Evolutionary conservation across 1,140 invertebrate genomes (phyloP).

Genomic region (Rhynchophorus ferrugineus): DNA sequence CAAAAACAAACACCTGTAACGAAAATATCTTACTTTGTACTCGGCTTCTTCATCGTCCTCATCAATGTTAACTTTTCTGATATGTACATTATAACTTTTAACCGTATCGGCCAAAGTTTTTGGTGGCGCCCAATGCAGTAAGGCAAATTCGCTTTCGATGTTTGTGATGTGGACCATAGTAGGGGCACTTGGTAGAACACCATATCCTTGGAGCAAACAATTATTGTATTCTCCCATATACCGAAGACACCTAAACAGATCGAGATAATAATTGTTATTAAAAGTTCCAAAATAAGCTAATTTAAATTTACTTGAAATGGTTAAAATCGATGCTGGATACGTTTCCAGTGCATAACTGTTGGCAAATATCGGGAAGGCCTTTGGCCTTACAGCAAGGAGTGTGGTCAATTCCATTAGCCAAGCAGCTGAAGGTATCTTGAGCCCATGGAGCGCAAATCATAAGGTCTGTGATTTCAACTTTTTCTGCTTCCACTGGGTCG

Average conservation of each 20-base stretch:
- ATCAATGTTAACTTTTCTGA: constrained; percentile 39
- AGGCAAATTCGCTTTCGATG: constrained; percentile 64
- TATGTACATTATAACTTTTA: constrained; percentile 60
- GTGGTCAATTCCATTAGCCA: constrained; percentile 74
- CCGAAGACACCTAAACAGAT: constrained; percentile 51
- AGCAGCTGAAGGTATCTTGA: constrained; percentile 65
- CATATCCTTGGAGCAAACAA: constrained; percentile 75
- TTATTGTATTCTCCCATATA: constrained; percentile 72
- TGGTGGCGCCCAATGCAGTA: constrained; percentile 71
- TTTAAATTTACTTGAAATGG: constrained; percentile 62
- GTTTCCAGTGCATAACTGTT: constrained; percentile 68
- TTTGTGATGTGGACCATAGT: constrained; percentile 59
- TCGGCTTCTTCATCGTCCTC: constrained; percentile 39
- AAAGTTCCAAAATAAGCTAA: neutral
- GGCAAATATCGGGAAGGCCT: constrained; percentile 64
- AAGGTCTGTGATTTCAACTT: constrained; percentile 59
- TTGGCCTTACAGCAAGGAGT: constrained; percentile 67
- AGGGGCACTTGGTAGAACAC: constrained; percentile 66
- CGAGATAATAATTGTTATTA: neutral
- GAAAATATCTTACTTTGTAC: constrained; percentile 26
- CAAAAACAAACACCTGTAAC: no score
- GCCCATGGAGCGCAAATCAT: constrained; percentile 84
- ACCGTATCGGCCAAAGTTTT: constrained; percentile 62
- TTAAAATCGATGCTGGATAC: constrained; percentile 70
- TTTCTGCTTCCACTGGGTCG: constrained; percentile 56